Evolutionary conservation across 2,113 vertebrate genomes (phyloP), one percentile per base, ranked within the genome.

Genomic region (Onychorhynchus coronatus): DNA sequence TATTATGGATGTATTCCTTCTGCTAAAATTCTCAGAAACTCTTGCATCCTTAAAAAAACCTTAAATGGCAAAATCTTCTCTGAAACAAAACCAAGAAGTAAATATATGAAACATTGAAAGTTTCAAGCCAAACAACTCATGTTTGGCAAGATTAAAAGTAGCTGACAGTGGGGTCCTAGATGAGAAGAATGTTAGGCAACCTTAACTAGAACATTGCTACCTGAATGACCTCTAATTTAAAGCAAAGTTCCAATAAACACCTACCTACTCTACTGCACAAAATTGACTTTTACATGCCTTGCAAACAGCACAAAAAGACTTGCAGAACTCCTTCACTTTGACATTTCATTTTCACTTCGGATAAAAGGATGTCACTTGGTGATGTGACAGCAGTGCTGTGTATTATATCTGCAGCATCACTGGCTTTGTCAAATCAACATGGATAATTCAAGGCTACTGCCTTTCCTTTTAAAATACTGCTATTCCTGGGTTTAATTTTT

Each of bases 301-400:
- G 73, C 74, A 95, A 95, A 85, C 76, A 91, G 62, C 59, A 33
- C 9, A 4, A 91, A 82, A 96, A 94, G 85, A 93, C 74, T 93
- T 70, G 80, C 53, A 93, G 91, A 94, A 52, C 79, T 79, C 30
- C 62, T 85, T 81, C 55, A 90, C 71, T 86, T 96, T 97, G 91
- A 94, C 31, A 91, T 97, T 97, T 96, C 77, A 96, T 97, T 96
- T 97, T 93, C 95, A 93, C 85, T 95, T 90, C 88, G 75, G 87
- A 97, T 97, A 95, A 96, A 97, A 93, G 85, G 94, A 92, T 93
- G 56, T 79, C 92, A 75, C 63, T 95, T 95, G 47, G 50, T 95
- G 91, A 96, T 72, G 78, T 97, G 86, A 97, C 89, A 93, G 77
- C 67, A 89, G 72, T 78, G 72, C 50, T 8, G 6, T 72, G 79